phyloP scores from a whole-genome alignment of 2,888 invertebrate species.

The Crossocerus cetratus region DNA sequence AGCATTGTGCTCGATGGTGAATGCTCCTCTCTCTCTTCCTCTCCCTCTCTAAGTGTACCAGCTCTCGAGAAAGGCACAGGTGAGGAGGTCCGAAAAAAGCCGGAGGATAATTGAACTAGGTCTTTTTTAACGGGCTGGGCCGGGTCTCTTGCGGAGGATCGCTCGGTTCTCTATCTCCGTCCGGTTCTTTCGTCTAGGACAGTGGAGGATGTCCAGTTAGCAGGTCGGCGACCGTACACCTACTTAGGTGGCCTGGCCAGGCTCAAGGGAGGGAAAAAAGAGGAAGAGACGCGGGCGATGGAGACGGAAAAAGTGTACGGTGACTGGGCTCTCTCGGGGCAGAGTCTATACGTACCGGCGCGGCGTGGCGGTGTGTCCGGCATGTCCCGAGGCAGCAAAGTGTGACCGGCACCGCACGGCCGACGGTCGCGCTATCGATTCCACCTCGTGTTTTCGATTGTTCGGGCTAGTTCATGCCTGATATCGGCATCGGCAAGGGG shows the following conservation, averaged over 20 bases:
- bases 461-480: constrained; percentile 66
- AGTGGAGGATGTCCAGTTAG: constrained; percentile 18
- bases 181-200: neutral
- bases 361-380: constrained; percentile 7
- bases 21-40: neutral
- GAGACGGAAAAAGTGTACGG: constrained; percentile 26
- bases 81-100: no score
- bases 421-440: constrained; percentile 40
- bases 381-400: constrained; percentile 49
- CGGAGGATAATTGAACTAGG: neutral
- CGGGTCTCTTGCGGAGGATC: no score
- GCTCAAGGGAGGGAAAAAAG: constrained; percentile 13
- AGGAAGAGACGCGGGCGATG: neutral
- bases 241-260: constrained; percentile 32
- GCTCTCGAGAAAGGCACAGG: no score
- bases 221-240: constrained; percentile 34
- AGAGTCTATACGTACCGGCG: no score
- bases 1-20: constrained; percentile 1
- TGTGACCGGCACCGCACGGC: constrained; percentile 40
- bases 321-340: constrained; percentile 25
- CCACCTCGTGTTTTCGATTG: constrained; percentile 58
- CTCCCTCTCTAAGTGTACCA: no score
- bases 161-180: neutral
- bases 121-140: neutral
- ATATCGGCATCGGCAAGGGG: no score